A percentile compares a stretch with the other conserved stretches of the same genome.
phyloP scores from a whole-genome alignment of 1,140 invertebrate species.

The Mya arenaria region DNA sequence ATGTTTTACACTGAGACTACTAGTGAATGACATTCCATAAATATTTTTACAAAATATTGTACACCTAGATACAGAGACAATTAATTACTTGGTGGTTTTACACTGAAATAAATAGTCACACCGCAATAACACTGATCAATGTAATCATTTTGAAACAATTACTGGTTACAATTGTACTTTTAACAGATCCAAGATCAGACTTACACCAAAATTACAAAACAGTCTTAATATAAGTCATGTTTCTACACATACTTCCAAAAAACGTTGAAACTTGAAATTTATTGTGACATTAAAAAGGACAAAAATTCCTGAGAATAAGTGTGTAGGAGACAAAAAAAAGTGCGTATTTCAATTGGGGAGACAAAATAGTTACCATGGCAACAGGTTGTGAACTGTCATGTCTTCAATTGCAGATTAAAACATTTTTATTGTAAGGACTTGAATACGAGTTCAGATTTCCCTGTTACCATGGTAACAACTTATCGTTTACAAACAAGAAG shows the following conservation, averaged over 20 bases:
- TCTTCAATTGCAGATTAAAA: conserved; percentile 2
- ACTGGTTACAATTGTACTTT: not conserved
- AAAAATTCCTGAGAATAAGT: conserved; percentile 49
- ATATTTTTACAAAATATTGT: too few species aligned
- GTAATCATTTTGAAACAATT: not conserved
- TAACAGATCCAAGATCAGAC: not conserved
- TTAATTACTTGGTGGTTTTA: too few species aligned
- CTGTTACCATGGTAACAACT: too few species aligned
- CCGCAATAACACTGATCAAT: too few species aligned
- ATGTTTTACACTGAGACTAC: too few species aligned
- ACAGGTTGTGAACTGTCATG: conserved; percentile 40
- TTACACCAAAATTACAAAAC: not conserved
- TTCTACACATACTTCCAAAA: not conserved
- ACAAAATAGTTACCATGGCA: conserved; percentile 1
- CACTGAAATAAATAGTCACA: too few species aligned
- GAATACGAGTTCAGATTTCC: too few species aligned
- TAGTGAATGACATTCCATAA: too few species aligned
- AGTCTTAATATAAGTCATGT: conserved; percentile 1
- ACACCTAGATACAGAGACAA: too few species aligned
- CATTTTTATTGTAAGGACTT: conserved; percentile 8
- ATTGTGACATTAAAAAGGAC: conserved; percentile 27
- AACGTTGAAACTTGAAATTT: not conserved
- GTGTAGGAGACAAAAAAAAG: conserved; percentile 46
- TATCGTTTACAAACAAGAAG: too few species aligned
- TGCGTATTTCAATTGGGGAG: conserved; percentile 15